A percentile compares a stretch with the other conserved stretches of the same genome.
phyloP scores from a whole-genome alignment of 2,888 invertebrate species.

The Nysson spinosus region DNA sequence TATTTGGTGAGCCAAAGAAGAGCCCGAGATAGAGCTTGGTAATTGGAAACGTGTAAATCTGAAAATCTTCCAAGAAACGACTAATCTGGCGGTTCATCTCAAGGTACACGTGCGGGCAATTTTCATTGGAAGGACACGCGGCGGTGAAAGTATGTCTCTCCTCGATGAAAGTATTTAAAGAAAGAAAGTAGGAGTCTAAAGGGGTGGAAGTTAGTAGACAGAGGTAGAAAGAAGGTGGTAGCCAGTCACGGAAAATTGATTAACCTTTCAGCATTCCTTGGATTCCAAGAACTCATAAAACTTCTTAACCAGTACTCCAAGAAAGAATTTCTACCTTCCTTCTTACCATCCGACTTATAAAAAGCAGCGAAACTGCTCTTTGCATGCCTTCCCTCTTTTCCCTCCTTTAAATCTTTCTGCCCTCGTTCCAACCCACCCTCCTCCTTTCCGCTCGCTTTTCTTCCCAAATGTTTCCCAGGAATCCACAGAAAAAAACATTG shows the following conservation, averaged over 20 bases:
- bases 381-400: slow-evolving; percentile 5
- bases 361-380: slow-evolving; percentile 23
- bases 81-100: slow-evolving; percentile 42
- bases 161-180: slow-evolving; percentile 18
- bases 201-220: no score
- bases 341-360: slow-evolving; percentile 41
- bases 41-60: slow-evolving; percentile 51
- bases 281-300: no score
- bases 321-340: slow-evolving; percentile 53
- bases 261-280: no score
- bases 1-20: no score
- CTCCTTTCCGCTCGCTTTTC: slow-evolving; percentile 16
- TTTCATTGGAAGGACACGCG: slow-evolving; percentile 38
- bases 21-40: slow-evolving; percentile 35
- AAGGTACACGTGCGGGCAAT: slow-evolving; percentile 37
- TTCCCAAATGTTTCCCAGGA: neutral
- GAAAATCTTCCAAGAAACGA: slow-evolving; percentile 14
- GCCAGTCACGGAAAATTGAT: no score
- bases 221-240: no score
- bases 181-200: no score
- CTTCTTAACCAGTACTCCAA: no score
- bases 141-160: slow-evolving; percentile 18
- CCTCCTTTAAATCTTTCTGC: slow-evolving; percentile 8
- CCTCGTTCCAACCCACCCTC: neutral
- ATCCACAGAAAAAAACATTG: neutral